These are phyloP conservation scores for Glyptemys insculpta DNA, from an alignment of 2,797 vertebrate species.

Conservation along the genomic window DNA sequence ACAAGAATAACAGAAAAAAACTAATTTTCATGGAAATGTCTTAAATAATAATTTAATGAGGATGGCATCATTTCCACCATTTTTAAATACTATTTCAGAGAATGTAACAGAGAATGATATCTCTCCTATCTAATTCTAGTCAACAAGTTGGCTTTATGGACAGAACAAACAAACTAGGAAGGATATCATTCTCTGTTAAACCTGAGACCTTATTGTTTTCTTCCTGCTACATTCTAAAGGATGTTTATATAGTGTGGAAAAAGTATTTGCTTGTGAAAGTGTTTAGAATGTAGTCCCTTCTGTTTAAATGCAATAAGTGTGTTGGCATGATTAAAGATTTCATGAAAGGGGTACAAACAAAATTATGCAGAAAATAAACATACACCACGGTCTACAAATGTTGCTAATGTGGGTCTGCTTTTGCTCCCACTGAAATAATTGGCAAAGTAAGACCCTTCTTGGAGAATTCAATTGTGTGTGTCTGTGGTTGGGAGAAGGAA, in stretches of 20 bases:
- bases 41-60: background rate
- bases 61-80: background rate
- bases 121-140: background rate
- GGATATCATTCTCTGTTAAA: background rate
- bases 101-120: background rate
- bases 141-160: background rate
- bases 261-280: background rate
- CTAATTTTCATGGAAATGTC: background rate
- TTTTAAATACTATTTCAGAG: background rate
- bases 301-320: background rate
- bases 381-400: background rate
- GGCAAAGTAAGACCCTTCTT: background rate
- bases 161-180: background rate
- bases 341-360: background rate
- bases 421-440: background rate
- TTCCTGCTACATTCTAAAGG: background rate
- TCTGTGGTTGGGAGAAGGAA: background rate
- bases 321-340: background rate
- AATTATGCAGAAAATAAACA: background rate
- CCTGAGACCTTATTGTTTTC: background rate
- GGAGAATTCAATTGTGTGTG: background rate
- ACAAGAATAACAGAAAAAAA: background rate
- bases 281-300: background rate
- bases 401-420: background rate
- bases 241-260: background rate